Percentiles rank a stretch among this genome's conserved stretches.
phyloP scores from a whole-genome alignment of 2,113 vertebrate genomes.

The Centropristis striata region DNA sequence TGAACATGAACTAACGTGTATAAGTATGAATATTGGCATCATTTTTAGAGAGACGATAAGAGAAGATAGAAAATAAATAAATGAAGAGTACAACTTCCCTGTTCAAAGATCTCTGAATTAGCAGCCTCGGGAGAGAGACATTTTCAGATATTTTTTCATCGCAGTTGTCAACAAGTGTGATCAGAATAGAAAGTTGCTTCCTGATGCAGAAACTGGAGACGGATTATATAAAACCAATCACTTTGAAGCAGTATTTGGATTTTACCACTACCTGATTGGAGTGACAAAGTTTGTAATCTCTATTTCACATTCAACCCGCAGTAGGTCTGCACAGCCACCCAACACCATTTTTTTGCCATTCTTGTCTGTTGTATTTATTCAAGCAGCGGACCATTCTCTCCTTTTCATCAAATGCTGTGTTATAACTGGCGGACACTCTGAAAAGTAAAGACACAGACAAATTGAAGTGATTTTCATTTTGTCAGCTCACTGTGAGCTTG shows the following conservation, averaged over 20 bases:
- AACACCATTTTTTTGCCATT: constrained; percentile 29
- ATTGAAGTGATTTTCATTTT: constrained; percentile 69
- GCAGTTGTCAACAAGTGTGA: constrained; percentile 43
- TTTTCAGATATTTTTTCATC: not conserved
- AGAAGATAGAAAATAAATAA: not conserved
- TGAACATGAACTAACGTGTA: not conserved
- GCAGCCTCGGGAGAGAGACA: constrained; percentile 1
- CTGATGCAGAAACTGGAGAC: constrained; percentile 13
- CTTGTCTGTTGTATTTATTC: constrained; percentile 36
- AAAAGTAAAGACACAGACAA: constrained; percentile 60
- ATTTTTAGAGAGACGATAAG: not conserved
- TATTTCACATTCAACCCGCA: constrained; percentile 44
- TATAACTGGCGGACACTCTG: constrained; percentile 60
- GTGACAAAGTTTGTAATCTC: constrained; percentile 32
- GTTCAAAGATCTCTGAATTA: constrained; percentile 23
- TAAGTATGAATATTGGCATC: not conserved
- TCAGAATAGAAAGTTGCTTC: constrained; percentile 21
- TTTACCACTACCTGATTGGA: constrained; percentile 35
- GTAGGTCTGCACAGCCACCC: constrained; percentile 16
- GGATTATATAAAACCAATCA: constrained; percentile 16
- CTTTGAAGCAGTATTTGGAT: constrained; percentile 20
- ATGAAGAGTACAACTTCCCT: constrained; percentile 11
- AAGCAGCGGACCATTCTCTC: constrained; percentile 41
- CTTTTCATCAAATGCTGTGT: constrained; percentile 63
- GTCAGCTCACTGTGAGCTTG: constrained; percentile 52